Percentiles rank a stretch among this genome's conserved stretches.
Conservation (phyloP, 2,113 vertebrate genomes). For the Rana temporaria region DNA sequence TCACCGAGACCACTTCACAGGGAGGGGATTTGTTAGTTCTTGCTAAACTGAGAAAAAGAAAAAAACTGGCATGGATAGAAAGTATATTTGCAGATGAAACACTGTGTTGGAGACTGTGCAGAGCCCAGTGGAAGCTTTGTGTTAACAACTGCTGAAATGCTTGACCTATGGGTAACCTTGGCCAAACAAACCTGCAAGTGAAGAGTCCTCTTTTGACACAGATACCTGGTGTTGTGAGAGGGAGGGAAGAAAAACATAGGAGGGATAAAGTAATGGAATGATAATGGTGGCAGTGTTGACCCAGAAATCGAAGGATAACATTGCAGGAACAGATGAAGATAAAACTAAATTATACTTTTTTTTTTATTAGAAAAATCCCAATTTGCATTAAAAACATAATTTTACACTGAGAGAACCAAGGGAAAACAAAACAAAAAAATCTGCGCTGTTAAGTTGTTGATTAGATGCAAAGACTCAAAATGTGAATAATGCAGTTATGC, state of each 20-base stretch:
- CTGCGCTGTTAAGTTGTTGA: too few species aligned
- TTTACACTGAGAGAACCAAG: too few species aligned
- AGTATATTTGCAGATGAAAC: slow-evolving; percentile 70
- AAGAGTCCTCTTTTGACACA: slow-evolving; percentile 82
- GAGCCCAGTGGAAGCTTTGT: slow-evolving; percentile 74
- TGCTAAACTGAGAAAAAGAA: slow-evolving; percentile 63
- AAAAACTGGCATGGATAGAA: slow-evolving; percentile 61
- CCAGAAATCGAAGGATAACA: slow-evolving; percentile 56
- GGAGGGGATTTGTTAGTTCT: slow-evolving; percentile 70
- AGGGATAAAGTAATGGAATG: slow-evolving; percentile 59
- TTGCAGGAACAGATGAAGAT: slow-evolving; percentile 57
- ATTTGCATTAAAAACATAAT: too few species aligned
- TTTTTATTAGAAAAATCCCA: too few species aligned
- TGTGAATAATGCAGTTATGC: too few species aligned
- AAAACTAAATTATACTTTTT: not conserved
- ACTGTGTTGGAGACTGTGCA: slow-evolving; percentile 63
- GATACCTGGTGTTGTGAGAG: slow-evolving; percentile 86
- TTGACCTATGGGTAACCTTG: slow-evolving; percentile 88
- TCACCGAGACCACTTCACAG: slow-evolving; percentile 64
- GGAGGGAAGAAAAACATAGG: slow-evolving; percentile 73
- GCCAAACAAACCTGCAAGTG: slow-evolving; percentile 80
- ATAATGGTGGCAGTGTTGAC: slow-evolving; percentile 68
- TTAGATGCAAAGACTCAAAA: too few species aligned
- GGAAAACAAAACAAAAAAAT: too few species aligned
- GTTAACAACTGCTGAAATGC: slow-evolving; percentile 87